Base-by-base conservation (phyloP, 2,113 vertebrate genomes). In the Cheilinus undulatus region DNA sequence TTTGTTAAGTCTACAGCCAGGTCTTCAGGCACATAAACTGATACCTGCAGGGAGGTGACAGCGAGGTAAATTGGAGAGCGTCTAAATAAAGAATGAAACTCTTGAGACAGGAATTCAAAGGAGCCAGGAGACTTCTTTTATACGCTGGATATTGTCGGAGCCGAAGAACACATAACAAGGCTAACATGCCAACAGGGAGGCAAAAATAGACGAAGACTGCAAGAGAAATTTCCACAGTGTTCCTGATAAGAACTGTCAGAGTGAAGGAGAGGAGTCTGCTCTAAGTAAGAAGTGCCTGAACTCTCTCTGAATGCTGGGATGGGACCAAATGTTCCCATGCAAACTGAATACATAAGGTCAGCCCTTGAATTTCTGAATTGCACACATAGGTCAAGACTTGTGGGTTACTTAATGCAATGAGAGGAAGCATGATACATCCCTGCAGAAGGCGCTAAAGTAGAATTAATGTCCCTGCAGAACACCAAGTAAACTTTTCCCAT, bases 11-110 rank as follows among this genome's bases (percentile, higher is more conserved):
- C 43, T 36, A 66, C 7, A 66, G 40, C 28, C 5, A 3, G 10
- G 4, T 32, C 32, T 50, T 22, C 27, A 63, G 38, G 23, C 59
- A 27, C 22, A 1, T 38, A 3, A 64, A 48, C 8, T 1, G 70
- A 53, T 74, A 61, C 63, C 57, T 27, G 50, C 46, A 22, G 24
- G 46, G 64, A 72, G 27, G 54, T 69, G 58, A 59, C 71, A 28
- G 32, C 26, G 50, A 58, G 53, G 65, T 50, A 56, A 56, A 63
- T 43, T 64, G 40, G 59, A 49, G 36, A 64, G 53, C 1, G 43
- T 76, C 76, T 86, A 86, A 81, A 76, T 72, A 81, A 78, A 81
- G 80, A 86, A 65, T 73, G 61, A 64, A 72, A 68, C 60, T 59
- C 70, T 72, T 28, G 40, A 62, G 75, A 82, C 42, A n/a, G 62